Evolutionary conservation across 2,797 vertebrate genomes (phyloP).

Genomic region (Gymnoscopelus braueri): DNA sequence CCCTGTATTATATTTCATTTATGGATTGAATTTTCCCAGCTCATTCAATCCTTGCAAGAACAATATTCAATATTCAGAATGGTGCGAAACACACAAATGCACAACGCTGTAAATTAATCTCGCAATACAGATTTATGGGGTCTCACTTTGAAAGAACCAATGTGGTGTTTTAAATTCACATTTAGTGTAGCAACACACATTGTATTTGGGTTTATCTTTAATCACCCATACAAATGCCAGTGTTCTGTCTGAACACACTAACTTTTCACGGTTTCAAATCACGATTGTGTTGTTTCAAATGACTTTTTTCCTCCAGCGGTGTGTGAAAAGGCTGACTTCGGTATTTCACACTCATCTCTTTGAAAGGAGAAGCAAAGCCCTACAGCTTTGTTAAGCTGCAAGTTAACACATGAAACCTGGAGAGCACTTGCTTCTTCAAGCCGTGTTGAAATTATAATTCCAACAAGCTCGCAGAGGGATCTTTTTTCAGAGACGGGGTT

Average conservation of each 20-base stretch:
- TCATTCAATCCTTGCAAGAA: conserved; percentile 6
- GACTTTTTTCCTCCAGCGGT: conserved; percentile 43
- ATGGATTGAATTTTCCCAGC: no score
- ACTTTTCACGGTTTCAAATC: conserved; percentile 37
- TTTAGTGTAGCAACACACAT: conserved; percentile 9
- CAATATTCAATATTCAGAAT: conserved; percentile 3
- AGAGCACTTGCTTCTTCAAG: conserved; percentile 52
- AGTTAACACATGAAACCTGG: conserved; percentile 74
- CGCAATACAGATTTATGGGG: conserved; percentile 2
- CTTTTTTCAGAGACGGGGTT: conserved; percentile 25
- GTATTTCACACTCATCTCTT: conserved; percentile 56
- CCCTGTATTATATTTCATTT: no score
- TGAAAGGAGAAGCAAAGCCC: conserved; percentile 66
- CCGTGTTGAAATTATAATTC: conserved; percentile 59
- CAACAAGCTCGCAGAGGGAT: conserved; percentile 28
- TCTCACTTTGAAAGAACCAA: background rate
- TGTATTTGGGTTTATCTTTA: conserved; percentile 35
- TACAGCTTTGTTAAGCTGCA: conserved; percentile 67
- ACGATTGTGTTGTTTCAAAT: conserved; percentile 42
- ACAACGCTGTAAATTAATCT: background rate
- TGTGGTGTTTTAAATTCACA: conserved; percentile 19
- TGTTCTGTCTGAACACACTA: conserved; percentile 25
- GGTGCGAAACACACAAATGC: no score
- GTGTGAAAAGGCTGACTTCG: conserved; percentile 59
- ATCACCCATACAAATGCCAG: conserved; percentile 21